These are phyloP conservation scores for Neria commutata DNA, from an alignment of 2,888 invertebrate genomes.

Conservation along the genomic window DNA sequence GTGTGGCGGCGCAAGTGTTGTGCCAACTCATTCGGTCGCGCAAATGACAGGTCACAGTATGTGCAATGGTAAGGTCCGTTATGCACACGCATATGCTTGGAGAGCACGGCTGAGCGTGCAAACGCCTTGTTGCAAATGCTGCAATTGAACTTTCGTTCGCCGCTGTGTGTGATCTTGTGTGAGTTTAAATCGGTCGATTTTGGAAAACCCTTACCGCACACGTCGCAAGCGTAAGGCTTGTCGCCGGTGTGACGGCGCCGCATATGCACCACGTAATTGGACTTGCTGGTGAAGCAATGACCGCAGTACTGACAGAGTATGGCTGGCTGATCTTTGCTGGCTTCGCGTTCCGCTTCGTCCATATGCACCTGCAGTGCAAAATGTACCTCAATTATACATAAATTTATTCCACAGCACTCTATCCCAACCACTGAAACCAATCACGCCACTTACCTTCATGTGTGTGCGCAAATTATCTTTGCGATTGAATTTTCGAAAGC, in stretches of 20 bases:
- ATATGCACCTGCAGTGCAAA: slow-evolving; percentile 26
- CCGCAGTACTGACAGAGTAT: slow-evolving; percentile 37
- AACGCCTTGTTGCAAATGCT: slow-evolving; percentile 32
- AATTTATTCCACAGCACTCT: no score
- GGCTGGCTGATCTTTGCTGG: slow-evolving; percentile 21
- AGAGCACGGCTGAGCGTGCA: slow-evolving; percentile 31
- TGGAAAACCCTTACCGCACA: slow-evolving; percentile 35
- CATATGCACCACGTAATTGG: slow-evolving; percentile 37
- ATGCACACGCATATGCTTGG: slow-evolving; percentile 34
- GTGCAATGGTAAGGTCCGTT: slow-evolving; percentile 30
- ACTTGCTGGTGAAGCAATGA: slow-evolving; percentile 35
- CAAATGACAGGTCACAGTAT: slow-evolving; percentile 27
- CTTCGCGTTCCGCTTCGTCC: slow-evolving; percentile 31
- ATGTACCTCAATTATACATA: not conserved
- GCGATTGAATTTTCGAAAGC: slow-evolving; percentile 33
- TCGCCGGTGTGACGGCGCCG: slow-evolving; percentile 34
- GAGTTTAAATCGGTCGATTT: slow-evolving; percentile 34
- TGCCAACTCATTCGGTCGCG: slow-evolving; percentile 32
- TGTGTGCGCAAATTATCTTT: slow-evolving; percentile 37
- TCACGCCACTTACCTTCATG: slow-evolving; percentile 26
- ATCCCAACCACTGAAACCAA: not conserved
- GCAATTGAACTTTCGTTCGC: slow-evolving; percentile 32
- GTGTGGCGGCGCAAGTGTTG: slow-evolving; percentile 27
- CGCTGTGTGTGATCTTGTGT: slow-evolving; percentile 35
- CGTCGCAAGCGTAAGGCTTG: slow-evolving; percentile 34